These are phyloP conservation scores for Diorhabda carinulata DNA, from an alignment of 1,140 invertebrate genomes.

Conservation along the genomic window DNA sequence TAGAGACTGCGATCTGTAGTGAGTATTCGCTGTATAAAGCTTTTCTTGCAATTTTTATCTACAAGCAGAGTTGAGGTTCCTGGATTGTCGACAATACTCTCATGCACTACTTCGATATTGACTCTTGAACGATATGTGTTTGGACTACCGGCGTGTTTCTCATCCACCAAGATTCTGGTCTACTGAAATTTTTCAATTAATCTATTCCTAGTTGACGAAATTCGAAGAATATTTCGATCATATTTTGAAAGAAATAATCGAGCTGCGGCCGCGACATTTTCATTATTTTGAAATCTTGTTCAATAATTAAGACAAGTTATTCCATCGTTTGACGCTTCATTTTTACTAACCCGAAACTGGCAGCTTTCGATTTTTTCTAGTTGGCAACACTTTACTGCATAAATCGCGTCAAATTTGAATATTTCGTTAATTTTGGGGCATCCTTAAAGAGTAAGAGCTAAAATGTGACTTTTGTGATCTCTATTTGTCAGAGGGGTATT, in stretches of 20 bases:
- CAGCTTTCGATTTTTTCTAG: slow-evolving; percentile 22
- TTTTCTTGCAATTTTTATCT: background rate
- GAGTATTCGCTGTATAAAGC: background rate
- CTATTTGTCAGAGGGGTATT: too few relatives aligned
- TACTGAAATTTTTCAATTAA: slow-evolving; percentile 34
- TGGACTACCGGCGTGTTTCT: slow-evolving; percentile 19
- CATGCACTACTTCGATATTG: slow-evolving; percentile 25
- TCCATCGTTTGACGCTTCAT: background rate
- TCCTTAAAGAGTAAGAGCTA: background rate
- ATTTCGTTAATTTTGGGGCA: background rate
- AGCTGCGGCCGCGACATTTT: slow-evolving; percentile 30
- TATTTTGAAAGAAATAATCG: slow-evolving; percentile 32
- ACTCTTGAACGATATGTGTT: background rate
- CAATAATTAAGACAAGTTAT: slow-evolving; percentile 25
- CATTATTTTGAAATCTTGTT: slow-evolving; percentile 37
- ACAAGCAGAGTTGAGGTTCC: background rate
- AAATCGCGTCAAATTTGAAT: background rate
- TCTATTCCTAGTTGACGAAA: background rate
- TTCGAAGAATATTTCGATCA: slow-evolving; percentile 33
- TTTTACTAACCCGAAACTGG: slow-evolving; percentile 18
- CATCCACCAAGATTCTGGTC: slow-evolving; percentile 25
- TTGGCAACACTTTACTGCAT: slow-evolving; percentile 5
- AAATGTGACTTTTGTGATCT: too few relatives aligned
- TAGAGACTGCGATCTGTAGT: background rate
- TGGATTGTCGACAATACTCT: slow-evolving; percentile 32